A percentile compares a stretch with the other conserved stretches of the same genome.
Conservation (phyloP, 2,113 vertebrate species). For the Callopanchax toddi region DNA sequence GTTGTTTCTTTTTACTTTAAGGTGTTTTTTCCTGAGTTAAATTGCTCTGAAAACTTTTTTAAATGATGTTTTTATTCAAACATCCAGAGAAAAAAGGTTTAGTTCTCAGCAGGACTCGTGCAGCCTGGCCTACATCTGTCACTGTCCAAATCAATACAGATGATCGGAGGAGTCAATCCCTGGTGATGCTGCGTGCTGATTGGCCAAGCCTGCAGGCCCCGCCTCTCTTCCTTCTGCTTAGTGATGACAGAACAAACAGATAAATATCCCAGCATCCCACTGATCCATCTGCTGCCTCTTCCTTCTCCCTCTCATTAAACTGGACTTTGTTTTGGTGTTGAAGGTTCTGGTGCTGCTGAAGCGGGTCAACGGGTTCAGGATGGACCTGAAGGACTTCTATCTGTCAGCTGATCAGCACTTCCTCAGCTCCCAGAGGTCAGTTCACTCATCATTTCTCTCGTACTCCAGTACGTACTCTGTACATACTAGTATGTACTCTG, state of each 20-base stretch:
- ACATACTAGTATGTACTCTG: no score
- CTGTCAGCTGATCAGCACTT: slow-evolving; percentile 47
- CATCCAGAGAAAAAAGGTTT: neutral
- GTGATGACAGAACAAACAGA: slow-evolving; percentile 19
- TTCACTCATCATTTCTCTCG: neutral
- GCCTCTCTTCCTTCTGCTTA: slow-evolving; percentile 27
- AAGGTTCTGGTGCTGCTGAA: no score
- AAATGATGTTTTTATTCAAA: neutral
- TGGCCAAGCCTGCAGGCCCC: slow-evolving; percentile 56
- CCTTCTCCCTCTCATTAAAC: no score
- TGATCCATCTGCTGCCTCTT: no score
- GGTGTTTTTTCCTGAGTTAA: no score
- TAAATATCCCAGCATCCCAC: slow-evolving; percentile 32
- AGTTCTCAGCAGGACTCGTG: slow-evolving; percentile 1
- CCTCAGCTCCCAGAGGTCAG: slow-evolving; percentile 58
- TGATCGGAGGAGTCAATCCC: slow-evolving; percentile 39
- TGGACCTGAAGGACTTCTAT: slow-evolving; percentile 65
- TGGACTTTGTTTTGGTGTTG: no score
- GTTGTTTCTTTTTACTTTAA: no score
- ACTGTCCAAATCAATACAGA: slow-evolving; percentile 57
- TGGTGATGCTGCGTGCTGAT: slow-evolving; percentile 9
- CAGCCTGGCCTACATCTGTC: slow-evolving; percentile 60
- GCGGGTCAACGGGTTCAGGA: slow-evolving; percentile 16
- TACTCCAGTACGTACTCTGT: no score
- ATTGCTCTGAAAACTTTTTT: no score